phyloP scores from a whole-genome alignment of 1,140 invertebrate genomes.

The Spodoptera litura region DNA sequence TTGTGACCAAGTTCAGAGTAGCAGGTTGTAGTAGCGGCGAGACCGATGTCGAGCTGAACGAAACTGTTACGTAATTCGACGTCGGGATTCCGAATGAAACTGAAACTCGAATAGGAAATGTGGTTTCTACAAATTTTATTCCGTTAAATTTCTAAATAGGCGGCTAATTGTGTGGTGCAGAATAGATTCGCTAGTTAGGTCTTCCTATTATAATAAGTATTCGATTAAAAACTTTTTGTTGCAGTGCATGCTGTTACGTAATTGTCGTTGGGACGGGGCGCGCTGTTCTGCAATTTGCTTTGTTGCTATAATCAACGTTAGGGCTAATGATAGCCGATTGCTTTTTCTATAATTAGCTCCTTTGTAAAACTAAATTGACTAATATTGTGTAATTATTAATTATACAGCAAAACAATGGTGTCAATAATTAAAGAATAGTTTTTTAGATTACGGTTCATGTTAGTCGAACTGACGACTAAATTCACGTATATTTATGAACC shows the following conservation, averaged over 20 bases:
- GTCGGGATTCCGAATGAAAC: slow-evolving; percentile 44
- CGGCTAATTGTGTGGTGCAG: background rate
- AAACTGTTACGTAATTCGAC: slow-evolving; percentile 38
- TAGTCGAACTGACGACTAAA: too few species aligned
- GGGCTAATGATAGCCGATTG: too few species aligned
- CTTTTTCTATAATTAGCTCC: too few species aligned
- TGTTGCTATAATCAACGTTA: too few species aligned
- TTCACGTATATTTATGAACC: too few species aligned
- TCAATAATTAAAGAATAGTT: too few species aligned
- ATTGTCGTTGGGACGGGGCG: background rate
- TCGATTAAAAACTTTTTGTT: background rate
- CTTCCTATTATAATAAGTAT: background rate
- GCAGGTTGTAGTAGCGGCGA: slow-evolving; percentile 2
- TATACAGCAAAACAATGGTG: too few species aligned
- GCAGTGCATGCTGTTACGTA: slow-evolving; percentile 1
- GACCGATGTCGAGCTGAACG: slow-evolving; percentile 27
- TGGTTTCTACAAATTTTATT: slow-evolving; percentile 17
- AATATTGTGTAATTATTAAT: too few species aligned
- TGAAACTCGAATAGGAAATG: slow-evolving; percentile 43
- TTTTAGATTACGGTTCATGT: too few species aligned
- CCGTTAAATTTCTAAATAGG: slow-evolving; percentile 21
- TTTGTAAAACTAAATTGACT: too few species aligned
- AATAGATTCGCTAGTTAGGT: background rate
- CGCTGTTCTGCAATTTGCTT: too few species aligned
- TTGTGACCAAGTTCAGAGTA: slow-evolving; percentile 40